Percentiles rank a stretch among this genome's conserved stretches.
phyloP scores from a whole-genome alignment of 2,888 invertebrate species.

The Dromius quadrimaculatus region DNA sequence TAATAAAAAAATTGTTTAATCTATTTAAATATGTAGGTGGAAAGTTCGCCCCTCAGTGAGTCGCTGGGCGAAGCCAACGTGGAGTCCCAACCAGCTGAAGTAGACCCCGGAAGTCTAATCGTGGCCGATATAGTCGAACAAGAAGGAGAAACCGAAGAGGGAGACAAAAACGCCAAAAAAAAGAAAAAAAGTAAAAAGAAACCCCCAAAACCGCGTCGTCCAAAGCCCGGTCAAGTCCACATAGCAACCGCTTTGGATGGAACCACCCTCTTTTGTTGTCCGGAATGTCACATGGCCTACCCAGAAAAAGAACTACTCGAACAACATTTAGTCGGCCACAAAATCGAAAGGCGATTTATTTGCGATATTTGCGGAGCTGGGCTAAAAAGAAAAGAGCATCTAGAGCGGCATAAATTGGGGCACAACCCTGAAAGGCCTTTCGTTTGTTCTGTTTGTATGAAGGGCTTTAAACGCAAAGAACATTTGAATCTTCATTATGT shows the following conservation, averaged over 20 bases:
- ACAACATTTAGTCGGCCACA: conserved; percentile 80
- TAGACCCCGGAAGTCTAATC: conserved; percentile 52
- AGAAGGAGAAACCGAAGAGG: conserved; percentile 68
- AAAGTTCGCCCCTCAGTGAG: conserved; percentile 52
- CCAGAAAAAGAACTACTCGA: conserved; percentile 85
- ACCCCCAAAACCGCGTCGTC: conserved; percentile 80
- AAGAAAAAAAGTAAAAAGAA: conserved; percentile 87
- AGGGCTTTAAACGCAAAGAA: conserved; percentile 85
- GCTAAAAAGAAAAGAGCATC: conserved; percentile 82
- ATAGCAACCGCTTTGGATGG: conserved; percentile 82
- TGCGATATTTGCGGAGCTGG: conserved; percentile 84
- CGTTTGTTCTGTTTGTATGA: conserved; percentile 82
- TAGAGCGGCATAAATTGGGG: conserved; percentile 82
- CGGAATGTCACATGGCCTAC: conserved; percentile 86
- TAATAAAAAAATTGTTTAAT: neutral
- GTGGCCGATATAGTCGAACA: conserved; percentile 65
- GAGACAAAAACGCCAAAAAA: conserved; percentile 72
- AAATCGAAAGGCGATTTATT: conserved; percentile 83
- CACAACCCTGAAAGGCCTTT: conserved; percentile 86
- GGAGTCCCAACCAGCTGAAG: conserved; percentile 43
- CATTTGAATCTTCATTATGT: conserved; percentile 86
- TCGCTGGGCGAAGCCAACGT: conserved; percentile 32
- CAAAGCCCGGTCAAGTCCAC: conserved; percentile 84
- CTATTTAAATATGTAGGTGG: conserved; percentile 33
- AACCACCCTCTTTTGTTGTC: conserved; percentile 81